Percentiles rank a stretch among this genome's conserved stretches.
Conservation (phyloP, 2,888 invertebrate genomes). For the Bruchidius siliquastri region DNA sequence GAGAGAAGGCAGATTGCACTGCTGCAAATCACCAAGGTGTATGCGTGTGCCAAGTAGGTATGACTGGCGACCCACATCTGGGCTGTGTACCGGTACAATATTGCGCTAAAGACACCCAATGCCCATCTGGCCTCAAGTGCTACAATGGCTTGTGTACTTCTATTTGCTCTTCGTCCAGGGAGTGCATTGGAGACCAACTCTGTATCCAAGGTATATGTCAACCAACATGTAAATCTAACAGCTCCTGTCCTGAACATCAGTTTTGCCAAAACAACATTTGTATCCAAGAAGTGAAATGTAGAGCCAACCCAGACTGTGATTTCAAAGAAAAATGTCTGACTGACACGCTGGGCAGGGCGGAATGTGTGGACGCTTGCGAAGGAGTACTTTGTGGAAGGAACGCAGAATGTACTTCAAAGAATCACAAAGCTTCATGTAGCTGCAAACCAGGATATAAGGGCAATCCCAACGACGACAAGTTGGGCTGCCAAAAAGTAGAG, state of each 20-base stretch:
- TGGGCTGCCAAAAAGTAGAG: constrained; percentile 76
- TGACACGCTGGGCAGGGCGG: constrained; percentile 66
- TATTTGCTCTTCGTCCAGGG: constrained; percentile 72
- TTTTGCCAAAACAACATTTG: constrained; percentile 81
- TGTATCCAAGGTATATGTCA: constrained; percentile 84
- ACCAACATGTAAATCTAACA: constrained; percentile 73
- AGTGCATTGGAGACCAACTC: constrained; percentile 80
- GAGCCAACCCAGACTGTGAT: constrained; percentile 67
- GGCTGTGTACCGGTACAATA: constrained; percentile 81
- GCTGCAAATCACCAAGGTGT: constrained; percentile 74
- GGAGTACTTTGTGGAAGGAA: constrained; percentile 75
- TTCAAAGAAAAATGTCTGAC: constrained; percentile 68
- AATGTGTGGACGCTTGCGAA: constrained; percentile 73
- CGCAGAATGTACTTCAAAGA: constrained; percentile 69
- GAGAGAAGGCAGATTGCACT: constrained; percentile 71
- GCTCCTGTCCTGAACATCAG: constrained; percentile 80
- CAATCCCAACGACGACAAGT: constrained; percentile 64
- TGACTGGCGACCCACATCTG: constrained; percentile 79
- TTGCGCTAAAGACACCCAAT: constrained; percentile 75
- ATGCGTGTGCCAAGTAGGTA: constrained; percentile 79
- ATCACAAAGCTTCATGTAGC: constrained; percentile 70
- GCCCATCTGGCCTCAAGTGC: constrained; percentile 79
- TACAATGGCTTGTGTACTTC: constrained; percentile 76
- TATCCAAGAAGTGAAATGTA: constrained; percentile 74
- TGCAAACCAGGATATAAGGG: constrained; percentile 79